Evolutionary conservation across 2,113 vertebrate genomes (phyloP).

Genomic region (Corvus moneduloides): DNA sequence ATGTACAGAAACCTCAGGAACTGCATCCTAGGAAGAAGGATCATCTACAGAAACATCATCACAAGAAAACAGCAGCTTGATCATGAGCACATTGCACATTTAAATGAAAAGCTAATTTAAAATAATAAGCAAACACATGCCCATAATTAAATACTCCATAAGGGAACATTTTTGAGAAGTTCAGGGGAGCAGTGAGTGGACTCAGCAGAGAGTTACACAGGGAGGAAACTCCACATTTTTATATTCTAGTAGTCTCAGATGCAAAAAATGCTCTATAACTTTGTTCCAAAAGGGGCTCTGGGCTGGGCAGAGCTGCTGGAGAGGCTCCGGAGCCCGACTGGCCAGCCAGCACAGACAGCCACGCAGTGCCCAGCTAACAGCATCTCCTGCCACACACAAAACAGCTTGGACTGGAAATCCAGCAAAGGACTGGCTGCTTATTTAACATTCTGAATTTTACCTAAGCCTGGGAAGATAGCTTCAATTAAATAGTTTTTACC

Average conservation of each 20-base stretch:
- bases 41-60: neutral
- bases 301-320: neutral
- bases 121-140: neutral
- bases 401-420: neutral
- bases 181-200: neutral
- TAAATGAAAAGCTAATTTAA: neutral
- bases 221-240: neutral
- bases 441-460: neutral
- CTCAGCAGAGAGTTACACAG: neutral
- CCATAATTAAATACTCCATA: neutral
- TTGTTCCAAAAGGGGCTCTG: neutral
- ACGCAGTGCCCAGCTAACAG: neutral
- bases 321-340: neutral
- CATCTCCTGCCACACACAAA: neutral
- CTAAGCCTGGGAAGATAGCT: neutral
- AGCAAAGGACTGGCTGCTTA: neutral
- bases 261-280: neutral
- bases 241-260: neutral
- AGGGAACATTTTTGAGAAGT: neutral
- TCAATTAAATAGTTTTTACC: neutral
- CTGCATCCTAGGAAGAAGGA: neutral
- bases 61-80: neutral
- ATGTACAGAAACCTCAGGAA: neutral
- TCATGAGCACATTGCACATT: neutral
- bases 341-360: rapidly evolving